phyloP scores from a whole-genome alignment of 2,797 vertebrate genomes.

The Carduelis carduelis region DNA sequence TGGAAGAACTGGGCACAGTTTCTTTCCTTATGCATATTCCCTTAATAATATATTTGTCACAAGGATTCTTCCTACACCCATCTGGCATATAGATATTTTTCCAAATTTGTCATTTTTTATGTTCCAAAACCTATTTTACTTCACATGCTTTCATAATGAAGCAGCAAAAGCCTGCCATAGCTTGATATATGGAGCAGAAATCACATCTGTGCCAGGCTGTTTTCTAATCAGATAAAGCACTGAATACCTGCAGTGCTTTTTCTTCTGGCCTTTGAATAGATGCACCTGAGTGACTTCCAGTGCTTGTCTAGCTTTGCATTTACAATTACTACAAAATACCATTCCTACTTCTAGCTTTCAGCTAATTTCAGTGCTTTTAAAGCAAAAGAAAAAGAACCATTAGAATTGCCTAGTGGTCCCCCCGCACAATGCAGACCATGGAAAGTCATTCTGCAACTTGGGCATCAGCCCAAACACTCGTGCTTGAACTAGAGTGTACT shows the following conservation, averaged over 20 bases:
- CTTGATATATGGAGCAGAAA: slow-evolving; percentile 69
- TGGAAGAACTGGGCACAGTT: slow-evolving; percentile 47
- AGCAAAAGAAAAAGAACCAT: neutral
- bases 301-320: neutral
- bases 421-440: neutral
- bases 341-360: neutral
- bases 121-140: slow-evolving; percentile 72
- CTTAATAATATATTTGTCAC: slow-evolving; percentile 71
- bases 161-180: slow-evolving; percentile 64
- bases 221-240: slow-evolving; percentile 53
- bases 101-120: slow-evolving; percentile 73
- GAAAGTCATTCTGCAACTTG: neutral
- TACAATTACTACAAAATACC: neutral
- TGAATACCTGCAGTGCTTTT: slow-evolving; percentile 23
- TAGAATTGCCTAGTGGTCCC: neutral
- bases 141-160: slow-evolving; percentile 72
- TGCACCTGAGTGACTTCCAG: slow-evolving; percentile 45
- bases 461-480: neutral
- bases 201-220: slow-evolving; percentile 65
- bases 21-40: slow-evolving; percentile 67
- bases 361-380: slow-evolving; percentile 15
- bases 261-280: slow-evolving; percentile 26
- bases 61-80: slow-evolving; percentile 74
- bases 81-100: slow-evolving; percentile 73
- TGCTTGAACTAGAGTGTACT: neutral